Percentiles rank a stretch among this genome's conserved stretches.
Evolutionary conservation across 2,888 invertebrate genomes (phyloP).

Genomic region (Drosophila mettleri): DNA sequence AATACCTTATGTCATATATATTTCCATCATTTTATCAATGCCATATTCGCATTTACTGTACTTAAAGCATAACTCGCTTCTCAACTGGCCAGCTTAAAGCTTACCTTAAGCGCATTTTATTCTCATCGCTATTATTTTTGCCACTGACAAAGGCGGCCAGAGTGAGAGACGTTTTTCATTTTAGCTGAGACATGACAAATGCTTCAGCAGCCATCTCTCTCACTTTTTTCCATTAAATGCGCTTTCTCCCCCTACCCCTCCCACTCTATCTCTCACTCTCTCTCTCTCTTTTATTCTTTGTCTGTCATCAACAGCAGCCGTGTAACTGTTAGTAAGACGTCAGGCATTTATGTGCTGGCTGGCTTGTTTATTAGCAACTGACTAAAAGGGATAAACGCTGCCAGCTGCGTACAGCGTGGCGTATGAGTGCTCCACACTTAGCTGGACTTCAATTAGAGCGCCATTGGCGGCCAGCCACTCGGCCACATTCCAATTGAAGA

Average conservation of each 20-base stretch:
- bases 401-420: conserved; percentile 42
- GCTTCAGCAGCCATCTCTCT: conserved; percentile 4
- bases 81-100: not conserved
- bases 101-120: not conserved
- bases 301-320: conserved; percentile 30
- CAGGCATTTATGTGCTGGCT: conserved; percentile 58
- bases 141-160: conserved; percentile 15
- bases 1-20: too few relatives aligned
- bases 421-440: conserved; percentile 45
- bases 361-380: conserved; percentile 59
- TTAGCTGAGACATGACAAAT: conserved; percentile 49
- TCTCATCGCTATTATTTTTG: not conserved
- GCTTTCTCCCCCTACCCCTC: too few relatives aligned
- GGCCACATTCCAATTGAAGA: conserved; percentile 33
- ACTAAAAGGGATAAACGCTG: conserved; percentile 52
- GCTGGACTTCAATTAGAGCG: conserved; percentile 58
- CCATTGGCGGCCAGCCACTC: conserved; percentile 22
- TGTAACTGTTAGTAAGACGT: conserved; percentile 54
- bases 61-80: not conserved
- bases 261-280: too few relatives aligned
- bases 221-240: not conserved
- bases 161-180: conserved; percentile 17
- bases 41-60: too few relatives aligned
- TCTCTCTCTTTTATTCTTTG: not conserved
- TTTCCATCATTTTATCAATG: not conserved